phyloP scores from a whole-genome alignment of 1,140 invertebrate genomes.

The Euborellia annulipes region DNA sequence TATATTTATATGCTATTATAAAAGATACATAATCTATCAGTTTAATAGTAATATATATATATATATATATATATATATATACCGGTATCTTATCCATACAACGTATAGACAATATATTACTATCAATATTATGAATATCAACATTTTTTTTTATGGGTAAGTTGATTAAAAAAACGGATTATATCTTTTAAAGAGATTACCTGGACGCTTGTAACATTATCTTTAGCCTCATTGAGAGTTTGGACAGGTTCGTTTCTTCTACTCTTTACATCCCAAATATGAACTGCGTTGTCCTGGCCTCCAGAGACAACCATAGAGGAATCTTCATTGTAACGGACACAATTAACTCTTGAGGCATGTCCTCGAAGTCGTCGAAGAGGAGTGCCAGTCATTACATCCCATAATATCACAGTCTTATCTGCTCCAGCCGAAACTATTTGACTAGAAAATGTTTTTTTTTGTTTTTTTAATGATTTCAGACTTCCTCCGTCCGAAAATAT shows the following conservation, averaged over 20 bases:
- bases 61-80: no score
- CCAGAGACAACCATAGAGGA: conserved; percentile 80
- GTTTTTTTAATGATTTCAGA: no score
- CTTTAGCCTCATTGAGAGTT: conserved; percentile 81
- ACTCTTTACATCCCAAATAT: conserved; percentile 74
- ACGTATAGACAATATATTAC: no score
- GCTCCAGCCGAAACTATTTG: conserved; percentile 73
- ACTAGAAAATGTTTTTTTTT: no score
- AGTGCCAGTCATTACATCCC: conserved; percentile 77
- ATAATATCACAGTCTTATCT: conserved; percentile 78
- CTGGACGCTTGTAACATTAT: conserved; percentile 81
- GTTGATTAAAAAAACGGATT: no score
- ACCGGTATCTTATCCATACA: no score
- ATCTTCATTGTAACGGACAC: conserved; percentile 87
- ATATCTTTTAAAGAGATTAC: conserved; percentile 3
- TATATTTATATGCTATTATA: no score
- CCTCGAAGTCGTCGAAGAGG: conserved; percentile 64
- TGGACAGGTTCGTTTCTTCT: conserved; percentile 60
- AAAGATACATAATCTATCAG: no score
- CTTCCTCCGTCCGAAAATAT: no score
- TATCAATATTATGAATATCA: no score
- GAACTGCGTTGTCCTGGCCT: conserved; percentile 78
- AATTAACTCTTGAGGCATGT: conserved; percentile 76
- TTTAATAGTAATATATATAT: no score
- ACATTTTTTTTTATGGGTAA: no score